Evolutionary conservation across 1,140 invertebrate species (phyloP).

Genomic region (Rhizoglyphus robini): DNA sequence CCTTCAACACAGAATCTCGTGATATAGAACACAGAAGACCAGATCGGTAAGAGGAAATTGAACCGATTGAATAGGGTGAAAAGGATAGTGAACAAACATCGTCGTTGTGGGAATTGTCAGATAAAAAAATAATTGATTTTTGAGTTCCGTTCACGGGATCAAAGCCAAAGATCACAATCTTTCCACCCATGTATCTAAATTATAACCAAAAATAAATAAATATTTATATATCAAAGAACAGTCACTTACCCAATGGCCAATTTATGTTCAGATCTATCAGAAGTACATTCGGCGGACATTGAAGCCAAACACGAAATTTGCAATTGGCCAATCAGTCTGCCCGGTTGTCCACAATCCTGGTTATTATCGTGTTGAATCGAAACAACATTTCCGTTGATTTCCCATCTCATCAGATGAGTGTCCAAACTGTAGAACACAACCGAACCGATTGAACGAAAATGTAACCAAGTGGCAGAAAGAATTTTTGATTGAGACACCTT

Average conservation of each 20-base stretch:
- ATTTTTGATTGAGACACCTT: conserved; percentile 1
- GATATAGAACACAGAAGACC: not conserved
- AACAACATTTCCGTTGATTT: not conserved
- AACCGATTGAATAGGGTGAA: not conserved
- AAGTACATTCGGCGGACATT: not conserved
- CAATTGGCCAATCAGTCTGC: not conserved
- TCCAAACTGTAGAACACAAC: conserved; percentile 13
- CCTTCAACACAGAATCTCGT: conserved; percentile 5
- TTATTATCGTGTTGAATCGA: not conserved
- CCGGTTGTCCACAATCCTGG: not conserved
- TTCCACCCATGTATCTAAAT: not conserved
- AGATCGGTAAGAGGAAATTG: not conserved
- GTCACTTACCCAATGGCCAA: conserved; percentile 15
- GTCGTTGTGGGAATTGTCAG: not conserved
- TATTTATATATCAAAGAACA: not conserved
- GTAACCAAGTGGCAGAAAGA: conserved; percentile 11
- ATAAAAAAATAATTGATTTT: not conserved
- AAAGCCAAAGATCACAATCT: not conserved
- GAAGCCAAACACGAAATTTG: not conserved
- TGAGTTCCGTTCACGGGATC: not conserved
- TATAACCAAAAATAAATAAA: not conserved
- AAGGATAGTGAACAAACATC: conserved; percentile 14
- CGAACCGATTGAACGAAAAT: not conserved
- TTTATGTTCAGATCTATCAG: not conserved
- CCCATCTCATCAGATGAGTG: not conserved